Conservation (phyloP, 2,113 vertebrate genomes). For the Anser cygnoides region DNA sequence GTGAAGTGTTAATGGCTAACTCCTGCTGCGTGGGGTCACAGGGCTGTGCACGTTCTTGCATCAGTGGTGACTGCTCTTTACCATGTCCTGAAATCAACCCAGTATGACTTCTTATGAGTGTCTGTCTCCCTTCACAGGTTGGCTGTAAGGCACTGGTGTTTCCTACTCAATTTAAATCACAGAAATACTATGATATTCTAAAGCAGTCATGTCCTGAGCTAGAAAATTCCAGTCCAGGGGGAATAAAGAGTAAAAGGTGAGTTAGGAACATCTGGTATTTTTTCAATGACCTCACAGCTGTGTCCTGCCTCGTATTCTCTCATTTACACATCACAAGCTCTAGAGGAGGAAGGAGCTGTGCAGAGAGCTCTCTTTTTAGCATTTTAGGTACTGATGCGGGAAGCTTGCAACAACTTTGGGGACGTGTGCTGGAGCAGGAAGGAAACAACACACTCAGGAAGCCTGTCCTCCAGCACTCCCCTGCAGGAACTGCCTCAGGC, state of each 20-base stretch:
- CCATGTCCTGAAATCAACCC: neutral
- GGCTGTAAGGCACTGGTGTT: slow-evolving; percentile 90
- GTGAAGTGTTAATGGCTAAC: neutral
- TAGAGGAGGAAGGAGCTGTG: neutral
- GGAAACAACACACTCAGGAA: neutral
- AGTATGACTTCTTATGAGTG: neutral
- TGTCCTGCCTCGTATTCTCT: neutral
- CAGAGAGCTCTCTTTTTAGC: neutral
- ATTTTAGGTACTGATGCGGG: neutral
- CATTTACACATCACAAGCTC: neutral
- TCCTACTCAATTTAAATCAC: slow-evolving; percentile 86
- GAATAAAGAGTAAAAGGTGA: slow-evolving; percentile 87
- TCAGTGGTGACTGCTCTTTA: neutral
- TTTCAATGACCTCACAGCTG: neutral
- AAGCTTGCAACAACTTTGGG: neutral
- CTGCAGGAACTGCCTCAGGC: neutral
- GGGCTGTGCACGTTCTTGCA: neutral
- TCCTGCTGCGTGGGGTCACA: neutral
- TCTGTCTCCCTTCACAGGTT: slow-evolving; percentile 77
- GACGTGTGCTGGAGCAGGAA: neutral
- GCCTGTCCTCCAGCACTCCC: neutral
- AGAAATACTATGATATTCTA: slow-evolving; percentile 90
- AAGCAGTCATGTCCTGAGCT: slow-evolving; percentile 89
- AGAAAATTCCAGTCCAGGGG: slow-evolving; percentile 79
- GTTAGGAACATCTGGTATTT: slow-evolving; percentile 4